These are phyloP conservation scores for Tetramorium bicarinatum DNA, from an alignment of 2,888 invertebrate species.

Conservation along the genomic window DNA sequence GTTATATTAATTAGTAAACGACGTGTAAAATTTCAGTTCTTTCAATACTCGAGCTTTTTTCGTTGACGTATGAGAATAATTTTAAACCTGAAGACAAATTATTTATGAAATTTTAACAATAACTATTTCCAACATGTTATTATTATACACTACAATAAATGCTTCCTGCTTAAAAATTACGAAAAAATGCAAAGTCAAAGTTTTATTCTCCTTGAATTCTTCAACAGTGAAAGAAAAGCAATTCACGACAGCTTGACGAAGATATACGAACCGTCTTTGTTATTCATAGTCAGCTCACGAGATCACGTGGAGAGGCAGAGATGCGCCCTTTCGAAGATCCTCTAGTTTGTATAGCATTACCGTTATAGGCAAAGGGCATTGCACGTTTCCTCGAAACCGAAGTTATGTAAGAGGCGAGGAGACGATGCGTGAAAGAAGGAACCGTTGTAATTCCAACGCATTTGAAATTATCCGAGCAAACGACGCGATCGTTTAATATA, in stretches of 20 bases:
- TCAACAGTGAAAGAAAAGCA: not conserved
- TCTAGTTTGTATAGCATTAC: slow-evolving; percentile 63
- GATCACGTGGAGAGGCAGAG: slow-evolving; percentile 4
- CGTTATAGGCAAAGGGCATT: slow-evolving; percentile 74
- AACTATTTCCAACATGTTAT: not conserved
- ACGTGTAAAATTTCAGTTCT: not conserved
- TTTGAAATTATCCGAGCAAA: not conserved
- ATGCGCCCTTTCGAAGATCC: slow-evolving; percentile 56
- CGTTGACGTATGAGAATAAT: not conserved
- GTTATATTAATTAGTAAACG: not conserved
- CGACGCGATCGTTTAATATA: not conserved
- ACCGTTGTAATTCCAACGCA: slow-evolving; percentile 54
- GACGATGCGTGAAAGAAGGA: slow-evolving; percentile 54
- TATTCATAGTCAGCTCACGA: slow-evolving; percentile 9
- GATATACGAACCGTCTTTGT: slow-evolving; percentile 9
- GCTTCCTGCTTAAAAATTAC: not conserved
- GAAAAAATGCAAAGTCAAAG: not conserved
- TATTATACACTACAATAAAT: not conserved
- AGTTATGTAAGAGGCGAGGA: slow-evolving; percentile 44
- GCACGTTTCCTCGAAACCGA: slow-evolving; percentile 70
- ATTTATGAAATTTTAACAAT: slow-evolving; percentile 7
- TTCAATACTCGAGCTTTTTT: not conserved
- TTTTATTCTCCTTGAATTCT: not conserved
- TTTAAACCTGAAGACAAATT: not conserved
- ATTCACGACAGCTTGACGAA: not conserved